Evolutionary conservation across 1,140 invertebrate genomes (phyloP).

Genomic region (Formica exsecta): DNA sequence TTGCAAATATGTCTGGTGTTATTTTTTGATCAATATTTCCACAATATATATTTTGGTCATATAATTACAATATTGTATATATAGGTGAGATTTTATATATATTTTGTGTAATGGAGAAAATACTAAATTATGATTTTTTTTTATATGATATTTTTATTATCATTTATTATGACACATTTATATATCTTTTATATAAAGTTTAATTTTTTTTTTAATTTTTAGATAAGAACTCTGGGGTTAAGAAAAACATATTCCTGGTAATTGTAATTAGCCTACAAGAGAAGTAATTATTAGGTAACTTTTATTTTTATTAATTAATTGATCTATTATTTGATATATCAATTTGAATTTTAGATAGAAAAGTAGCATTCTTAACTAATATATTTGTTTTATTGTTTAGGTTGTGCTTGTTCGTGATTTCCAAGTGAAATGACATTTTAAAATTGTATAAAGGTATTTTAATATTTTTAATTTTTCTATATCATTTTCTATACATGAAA

Average conservation of each 20-base stretch:
- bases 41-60: slow-evolving; percentile 12
- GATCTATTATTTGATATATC: neutral
- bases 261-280: neutral
- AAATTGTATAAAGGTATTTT: slow-evolving; percentile 24
- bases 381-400: neutral
- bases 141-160: neutral
- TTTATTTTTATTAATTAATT: neutral
- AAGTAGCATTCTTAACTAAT: neutral
- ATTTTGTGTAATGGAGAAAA: neutral
- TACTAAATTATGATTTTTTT: neutral
- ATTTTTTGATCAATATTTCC: slow-evolving; percentile 20
- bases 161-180: neutral
- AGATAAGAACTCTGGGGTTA: neutral
- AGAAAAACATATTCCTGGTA: neutral
- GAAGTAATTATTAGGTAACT: neutral
- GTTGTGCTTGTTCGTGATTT: neutral
- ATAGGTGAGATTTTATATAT: slow-evolving; percentile 37
- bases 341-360: neutral
- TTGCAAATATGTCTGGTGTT: slow-evolving; percentile 17
- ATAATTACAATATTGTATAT: slow-evolving; percentile 11
- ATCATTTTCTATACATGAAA: neutral
- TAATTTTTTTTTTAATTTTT: slow-evolving; percentile 10
- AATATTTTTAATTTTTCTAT: neutral
- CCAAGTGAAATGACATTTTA: neutral
- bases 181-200: neutral